phyloP scores from a whole-genome alignment of 2,797 vertebrate species.

The Neosilurus mollespiculum region DNA sequence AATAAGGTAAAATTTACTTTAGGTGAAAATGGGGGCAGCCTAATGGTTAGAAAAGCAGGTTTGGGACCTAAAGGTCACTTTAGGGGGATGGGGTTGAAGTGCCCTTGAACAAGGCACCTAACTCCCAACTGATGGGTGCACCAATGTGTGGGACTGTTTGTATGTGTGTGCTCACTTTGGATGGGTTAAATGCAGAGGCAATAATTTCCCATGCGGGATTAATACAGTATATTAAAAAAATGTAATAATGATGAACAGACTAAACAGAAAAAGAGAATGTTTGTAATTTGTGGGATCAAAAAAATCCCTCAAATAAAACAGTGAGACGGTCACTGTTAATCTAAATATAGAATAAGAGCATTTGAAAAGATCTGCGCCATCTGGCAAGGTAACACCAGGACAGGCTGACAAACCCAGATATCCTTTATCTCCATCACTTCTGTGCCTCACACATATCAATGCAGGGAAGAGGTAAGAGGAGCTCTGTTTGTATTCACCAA shows the following conservation, averaged over 20 bases:
- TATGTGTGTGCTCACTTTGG: too few relatives aligned
- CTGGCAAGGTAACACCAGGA: constrained; percentile 14
- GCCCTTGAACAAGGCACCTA: too few relatives aligned
- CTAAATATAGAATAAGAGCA: constrained; percentile 19
- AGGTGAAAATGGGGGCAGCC: background rate
- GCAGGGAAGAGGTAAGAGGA: background rate
- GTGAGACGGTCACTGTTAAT: constrained; percentile 39
- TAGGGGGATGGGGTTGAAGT: too few relatives aligned
- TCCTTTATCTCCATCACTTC: constrained; percentile 46
- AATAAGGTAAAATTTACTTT: background rate
- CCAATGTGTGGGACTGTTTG: too few relatives aligned
- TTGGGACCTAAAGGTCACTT: too few relatives aligned
- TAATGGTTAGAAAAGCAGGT: too few relatives aligned
- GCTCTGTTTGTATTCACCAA: constrained; percentile 13
- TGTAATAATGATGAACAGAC: background rate
- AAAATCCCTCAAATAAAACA: background rate
- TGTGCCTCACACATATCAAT: background rate
- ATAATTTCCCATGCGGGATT: too few relatives aligned
- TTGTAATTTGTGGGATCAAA: background rate
- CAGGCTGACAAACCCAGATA: constrained; percentile 21
- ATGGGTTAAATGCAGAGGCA: too few relatives aligned
- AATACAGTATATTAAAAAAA: too few relatives aligned
- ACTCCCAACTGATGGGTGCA: too few relatives aligned
- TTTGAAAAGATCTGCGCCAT: constrained; percentile 42
- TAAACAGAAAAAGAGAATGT: background rate